A percentile compares a stretch with the other conserved stretches of the same genome.
Conservation (phyloP, 2,888 invertebrate genomes). For the Pristionchus arcanus region DNA sequence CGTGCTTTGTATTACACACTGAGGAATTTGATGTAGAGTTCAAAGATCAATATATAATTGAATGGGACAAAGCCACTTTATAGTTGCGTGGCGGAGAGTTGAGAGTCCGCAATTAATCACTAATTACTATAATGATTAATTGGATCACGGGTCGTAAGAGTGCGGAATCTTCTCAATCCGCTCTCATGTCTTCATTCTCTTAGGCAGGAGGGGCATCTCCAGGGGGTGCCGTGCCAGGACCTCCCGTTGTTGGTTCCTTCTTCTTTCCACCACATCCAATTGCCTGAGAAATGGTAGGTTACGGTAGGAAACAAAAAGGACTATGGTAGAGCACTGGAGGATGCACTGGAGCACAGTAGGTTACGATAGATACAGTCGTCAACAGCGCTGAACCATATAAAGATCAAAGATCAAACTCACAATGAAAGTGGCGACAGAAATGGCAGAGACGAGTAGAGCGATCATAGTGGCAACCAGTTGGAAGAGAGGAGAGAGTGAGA, state of each 20-base stretch:
- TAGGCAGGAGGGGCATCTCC: slow-evolving; percentile 1
- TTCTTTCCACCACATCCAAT: background rate
- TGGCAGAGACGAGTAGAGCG: background rate
- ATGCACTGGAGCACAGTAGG: background rate
- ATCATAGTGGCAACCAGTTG: background rate
- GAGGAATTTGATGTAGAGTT: background rate
- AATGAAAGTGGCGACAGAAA: background rate
- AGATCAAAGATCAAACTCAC: background rate
- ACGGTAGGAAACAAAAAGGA: background rate
- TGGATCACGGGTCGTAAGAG: slow-evolving; percentile 4
- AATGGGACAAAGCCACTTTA: background rate
- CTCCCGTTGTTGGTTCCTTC: slow-evolving; percentile 5
- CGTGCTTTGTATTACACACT: background rate
- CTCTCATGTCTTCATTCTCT: background rate
- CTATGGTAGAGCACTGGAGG: background rate
- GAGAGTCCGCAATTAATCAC: background rate
- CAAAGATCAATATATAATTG: background rate
- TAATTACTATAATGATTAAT: background rate
- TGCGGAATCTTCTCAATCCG: background rate
- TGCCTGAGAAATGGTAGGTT: background rate
- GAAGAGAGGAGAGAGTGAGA: background rate
- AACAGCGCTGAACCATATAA: background rate
- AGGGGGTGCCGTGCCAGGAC: background rate
- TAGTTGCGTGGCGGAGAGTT: background rate
- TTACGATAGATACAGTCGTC: background rate